Base-by-base conservation (phyloP, 1,140 invertebrate genomes). In the Pantala flavescens region DNA sequence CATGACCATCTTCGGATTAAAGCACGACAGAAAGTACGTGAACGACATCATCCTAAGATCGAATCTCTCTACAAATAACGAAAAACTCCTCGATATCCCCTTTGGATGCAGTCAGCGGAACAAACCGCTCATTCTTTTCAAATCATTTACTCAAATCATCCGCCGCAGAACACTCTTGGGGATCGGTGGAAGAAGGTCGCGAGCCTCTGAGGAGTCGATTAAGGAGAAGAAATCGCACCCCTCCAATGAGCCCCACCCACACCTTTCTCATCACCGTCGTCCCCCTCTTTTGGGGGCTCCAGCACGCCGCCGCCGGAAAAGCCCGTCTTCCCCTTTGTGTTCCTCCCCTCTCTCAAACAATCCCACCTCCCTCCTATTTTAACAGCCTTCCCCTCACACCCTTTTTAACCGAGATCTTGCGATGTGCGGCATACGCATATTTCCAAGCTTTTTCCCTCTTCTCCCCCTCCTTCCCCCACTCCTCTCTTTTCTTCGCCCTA, bases 401-500 rank as follows among this genome's bases (percentile, higher is more conserved):
- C 49, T 63, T 36, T 63, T 63, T 63, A 63, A 63, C 16, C 12
- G 49, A 63, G 49, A 63, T 63, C 49, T 63, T 63, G 49, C 49
- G 49, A 63, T 63, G 49, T 63, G 49, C 49, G 49, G 49, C 49
- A 63, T 21, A 63, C 49, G 49, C 49, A 63, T 16, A 63, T 63
- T 63, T 63, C 49, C 49, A 12, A 63, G 49, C 49, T 63, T 21
- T 19, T 21, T 63, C 49, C 49, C n/a, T 63, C n/a, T 21, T 12
- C 10, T 16, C 49, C 49, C 49, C 16, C 49, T 63, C 49, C 49
- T 12, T 63, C 49, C 49, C n/a, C 49, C 12, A 63, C 49, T 63
- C 49, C 49, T 63, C 49, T 3, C 49, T 63, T 63, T 63, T 63
- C 49, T 63, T 63, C 49, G 49, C 49, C n/a, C 49, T 63, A 63